phyloP scores from a whole-genome alignment of 2,797 vertebrate species.

The Nannoperca obscura region DNA sequence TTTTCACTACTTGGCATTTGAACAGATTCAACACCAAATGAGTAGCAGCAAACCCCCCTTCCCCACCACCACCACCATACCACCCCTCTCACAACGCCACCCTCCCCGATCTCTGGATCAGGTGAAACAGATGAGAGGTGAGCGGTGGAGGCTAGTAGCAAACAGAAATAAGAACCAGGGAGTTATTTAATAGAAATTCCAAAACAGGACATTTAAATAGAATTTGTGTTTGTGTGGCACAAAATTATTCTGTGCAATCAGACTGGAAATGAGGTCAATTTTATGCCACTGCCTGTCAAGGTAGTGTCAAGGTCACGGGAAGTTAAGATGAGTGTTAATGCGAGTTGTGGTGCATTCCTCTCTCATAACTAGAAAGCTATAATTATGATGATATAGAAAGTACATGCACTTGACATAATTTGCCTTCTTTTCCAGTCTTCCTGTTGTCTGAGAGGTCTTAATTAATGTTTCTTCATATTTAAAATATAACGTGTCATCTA shows the following conservation, averaged over 20 bases:
- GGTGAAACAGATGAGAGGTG: constrained; percentile 60
- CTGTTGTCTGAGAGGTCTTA: background rate
- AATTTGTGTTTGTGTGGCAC: constrained; percentile 37
- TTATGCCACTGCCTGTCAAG: constrained; percentile 20
- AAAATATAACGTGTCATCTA: background rate
- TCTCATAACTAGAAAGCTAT: background rate
- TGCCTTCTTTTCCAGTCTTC: background rate
- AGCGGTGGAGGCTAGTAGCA: constrained; percentile 22
- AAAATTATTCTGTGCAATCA: constrained; percentile 41
- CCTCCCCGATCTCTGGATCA: constrained; percentile 37
- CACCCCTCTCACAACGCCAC: too few relatives aligned
- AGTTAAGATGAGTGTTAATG: constrained; percentile 24
- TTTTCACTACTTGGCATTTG: constrained; percentile 76
- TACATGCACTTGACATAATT: background rate
- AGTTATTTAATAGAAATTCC: constrained; percentile 41
- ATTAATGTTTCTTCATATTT: background rate
- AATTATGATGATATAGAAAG: background rate
- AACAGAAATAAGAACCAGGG: constrained; percentile 28
- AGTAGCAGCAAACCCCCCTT: constrained; percentile 32
- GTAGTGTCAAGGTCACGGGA: constrained; percentile 55
- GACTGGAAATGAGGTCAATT: constrained; percentile 41
- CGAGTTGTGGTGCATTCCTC: constrained; percentile 15
- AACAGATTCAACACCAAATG: constrained; percentile 65
- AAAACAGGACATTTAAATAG: constrained; percentile 48
- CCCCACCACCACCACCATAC: background rate